A percentile compares a stretch with the other conserved stretches of the same genome.
phyloP scores from a whole-genome alignment of 2,888 invertebrate genomes.

The Heliconius aoede region DNA sequence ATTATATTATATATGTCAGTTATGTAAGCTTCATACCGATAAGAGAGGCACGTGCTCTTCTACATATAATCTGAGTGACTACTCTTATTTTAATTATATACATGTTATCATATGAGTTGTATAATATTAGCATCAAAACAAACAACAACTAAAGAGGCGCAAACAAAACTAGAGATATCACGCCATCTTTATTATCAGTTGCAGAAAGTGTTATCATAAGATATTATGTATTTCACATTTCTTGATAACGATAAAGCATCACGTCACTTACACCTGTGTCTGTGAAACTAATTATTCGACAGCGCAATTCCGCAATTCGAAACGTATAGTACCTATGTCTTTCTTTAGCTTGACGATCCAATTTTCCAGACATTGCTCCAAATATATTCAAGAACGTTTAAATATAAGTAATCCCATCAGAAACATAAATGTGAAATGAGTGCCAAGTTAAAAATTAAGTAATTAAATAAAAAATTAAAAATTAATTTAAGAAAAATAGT shows the following conservation, averaged over 20 bases:
- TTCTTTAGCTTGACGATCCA: too few relatives aligned
- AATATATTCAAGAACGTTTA: too few relatives aligned
- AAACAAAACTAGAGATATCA: background rate
- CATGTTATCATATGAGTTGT: background rate
- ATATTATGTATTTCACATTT: constrained; percentile 16
- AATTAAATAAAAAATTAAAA: too few relatives aligned
- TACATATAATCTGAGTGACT: constrained; percentile 5
- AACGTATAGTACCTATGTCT: background rate
- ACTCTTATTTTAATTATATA: background rate
- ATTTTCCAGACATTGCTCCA: too few relatives aligned
- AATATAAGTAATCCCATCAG: too few relatives aligned
- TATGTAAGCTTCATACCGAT: background rate
- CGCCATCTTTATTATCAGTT: constrained; percentile 1
- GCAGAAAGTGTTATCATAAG: background rate
- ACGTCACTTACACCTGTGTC: background rate
- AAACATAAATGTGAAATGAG: too few relatives aligned
- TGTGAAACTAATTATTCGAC: background rate
- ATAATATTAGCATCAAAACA: constrained; percentile 21
- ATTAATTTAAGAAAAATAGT: too few relatives aligned
- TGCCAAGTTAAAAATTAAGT: too few relatives aligned
- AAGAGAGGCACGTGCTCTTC: constrained; percentile 10
- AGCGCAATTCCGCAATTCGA: too few relatives aligned
- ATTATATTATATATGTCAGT: background rate
- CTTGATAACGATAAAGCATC: constrained; percentile 4
- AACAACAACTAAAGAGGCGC: background rate